A percentile compares a stretch with the other conserved stretches of the same genome.
Evolutionary conservation across 2,888 invertebrate species (phyloP).

Genomic region (Acrocera orbiculus): DNA sequence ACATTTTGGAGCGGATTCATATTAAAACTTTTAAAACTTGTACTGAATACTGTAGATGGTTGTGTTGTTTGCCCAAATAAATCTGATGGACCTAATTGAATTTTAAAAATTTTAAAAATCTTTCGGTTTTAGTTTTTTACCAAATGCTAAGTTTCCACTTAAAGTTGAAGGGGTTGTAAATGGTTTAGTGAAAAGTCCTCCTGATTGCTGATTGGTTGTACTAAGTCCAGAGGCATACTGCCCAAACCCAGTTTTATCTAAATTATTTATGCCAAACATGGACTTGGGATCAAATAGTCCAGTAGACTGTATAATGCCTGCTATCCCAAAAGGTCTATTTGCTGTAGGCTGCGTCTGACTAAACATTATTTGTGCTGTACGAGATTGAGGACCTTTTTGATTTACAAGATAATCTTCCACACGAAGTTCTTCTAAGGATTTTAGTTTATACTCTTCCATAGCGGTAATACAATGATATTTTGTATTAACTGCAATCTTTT

Average conservation of each 20-base stretch:
- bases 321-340: conserved; percentile 32
- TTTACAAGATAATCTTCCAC: conserved; percentile 85
- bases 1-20: conserved; percentile 17
- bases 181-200: conserved; percentile 49
- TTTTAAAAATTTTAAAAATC: conserved; percentile 3
- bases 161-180: conserved; percentile 35
- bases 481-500: conserved; percentile 71
- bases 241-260: conserved; percentile 32
- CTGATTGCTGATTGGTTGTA: conserved; percentile 38
- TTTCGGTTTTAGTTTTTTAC: too few species aligned
- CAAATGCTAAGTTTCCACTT: conserved; percentile 22
- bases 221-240: conserved; percentile 33
- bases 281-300: conserved; percentile 42
- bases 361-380: conserved; percentile 33
- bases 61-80: conserved; percentile 38
- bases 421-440: conserved; percentile 87
- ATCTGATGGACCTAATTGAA: conserved; percentile 28
- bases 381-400: conserved; percentile 54
- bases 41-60: conserved; percentile 33
- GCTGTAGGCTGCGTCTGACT: conserved; percentile 30
- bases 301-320: conserved; percentile 26
- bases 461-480: conserved; percentile 94
- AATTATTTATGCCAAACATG: conserved; percentile 26
- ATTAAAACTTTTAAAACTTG: conserved; percentile 31
- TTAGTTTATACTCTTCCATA: conserved; percentile 95